Conservation (phyloP, 1,140 invertebrate genomes). For the Drosophila virilis region DNA sequence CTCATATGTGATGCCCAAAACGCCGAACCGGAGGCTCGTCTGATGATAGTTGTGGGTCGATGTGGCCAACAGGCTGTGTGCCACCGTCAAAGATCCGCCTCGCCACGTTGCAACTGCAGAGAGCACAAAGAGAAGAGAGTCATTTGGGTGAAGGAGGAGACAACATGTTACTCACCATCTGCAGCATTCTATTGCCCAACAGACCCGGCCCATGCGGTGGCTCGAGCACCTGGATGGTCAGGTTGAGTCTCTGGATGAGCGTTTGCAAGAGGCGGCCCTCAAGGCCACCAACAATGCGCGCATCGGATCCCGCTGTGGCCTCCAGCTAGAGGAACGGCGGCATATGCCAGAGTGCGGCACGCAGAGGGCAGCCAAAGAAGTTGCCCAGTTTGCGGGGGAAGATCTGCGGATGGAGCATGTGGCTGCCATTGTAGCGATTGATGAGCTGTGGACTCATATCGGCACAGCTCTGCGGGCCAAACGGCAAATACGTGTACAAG, state of each 20-base stretch:
- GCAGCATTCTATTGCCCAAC: constrained; percentile 27
- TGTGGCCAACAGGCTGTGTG: constrained; percentile 38
- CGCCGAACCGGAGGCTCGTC: constrained; percentile 49
- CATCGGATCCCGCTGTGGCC: constrained; percentile 17
- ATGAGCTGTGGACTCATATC: constrained; percentile 54
- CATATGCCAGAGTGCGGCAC: constrained; percentile 52
- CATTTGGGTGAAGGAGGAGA: background rate
- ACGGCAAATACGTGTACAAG: constrained; percentile 72
- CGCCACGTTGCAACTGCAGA: constrained; percentile 30
- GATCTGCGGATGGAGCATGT: constrained; percentile 34
- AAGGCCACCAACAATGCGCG: constrained; percentile 26
- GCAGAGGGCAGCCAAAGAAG: constrained; percentile 60
- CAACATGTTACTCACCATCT: constrained; percentile 45
- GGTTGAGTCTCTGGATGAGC: constrained; percentile 53
- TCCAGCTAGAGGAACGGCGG: constrained; percentile 63
- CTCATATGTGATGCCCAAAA: constrained; percentile 48
- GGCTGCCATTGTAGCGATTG: constrained; percentile 66
- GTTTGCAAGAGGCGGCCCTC: constrained; percentile 63
- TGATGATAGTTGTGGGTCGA: constrained; percentile 66
- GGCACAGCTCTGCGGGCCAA: constrained; percentile 32
- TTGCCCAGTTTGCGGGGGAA: constrained; percentile 69
- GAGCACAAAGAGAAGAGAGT: background rate
- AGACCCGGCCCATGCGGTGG: background rate
- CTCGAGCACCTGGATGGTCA: constrained; percentile 37
- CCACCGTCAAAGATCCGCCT: constrained; percentile 62